Conservation (phyloP, 2,888 invertebrate species). For the Cheilosia variabilis region DNA sequence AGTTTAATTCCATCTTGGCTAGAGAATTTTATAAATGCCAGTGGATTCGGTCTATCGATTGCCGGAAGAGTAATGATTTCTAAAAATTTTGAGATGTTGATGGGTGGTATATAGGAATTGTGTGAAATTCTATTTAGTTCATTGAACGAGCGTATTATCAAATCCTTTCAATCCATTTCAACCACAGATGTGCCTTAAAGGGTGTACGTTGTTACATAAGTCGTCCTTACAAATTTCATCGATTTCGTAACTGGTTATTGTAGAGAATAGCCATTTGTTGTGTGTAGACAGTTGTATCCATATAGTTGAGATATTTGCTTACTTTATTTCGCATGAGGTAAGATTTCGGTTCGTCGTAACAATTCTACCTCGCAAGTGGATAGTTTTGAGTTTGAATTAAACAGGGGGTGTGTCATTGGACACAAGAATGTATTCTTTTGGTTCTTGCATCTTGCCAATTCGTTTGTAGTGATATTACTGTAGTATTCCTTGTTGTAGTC, state of each 20-base stretch:
- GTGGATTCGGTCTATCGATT: too few species aligned
- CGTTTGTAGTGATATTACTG: constrained; percentile 5
- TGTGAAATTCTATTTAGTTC: too few species aligned
- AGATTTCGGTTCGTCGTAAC: neutral
- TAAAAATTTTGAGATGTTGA: too few species aligned
- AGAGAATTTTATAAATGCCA: too few species aligned
- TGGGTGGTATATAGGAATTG: too few species aligned
- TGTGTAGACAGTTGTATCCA: too few species aligned
- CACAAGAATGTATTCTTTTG: constrained; percentile 16
- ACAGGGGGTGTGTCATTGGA: constrained; percentile 24
- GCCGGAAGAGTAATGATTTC: too few species aligned
- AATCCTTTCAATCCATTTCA: neutral
- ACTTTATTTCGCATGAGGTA: neutral
- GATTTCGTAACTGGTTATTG: neutral
- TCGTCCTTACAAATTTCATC: neutral
- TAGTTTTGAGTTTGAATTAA: constrained; percentile 17
- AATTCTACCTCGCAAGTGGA: neutral
- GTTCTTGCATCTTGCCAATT: constrained; percentile 8
- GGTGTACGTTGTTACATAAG: neutral
- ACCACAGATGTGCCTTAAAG: neutral
- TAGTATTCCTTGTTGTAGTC: constrained; percentile 15
- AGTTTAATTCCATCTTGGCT: too few species aligned
- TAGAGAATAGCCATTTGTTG: neutral
- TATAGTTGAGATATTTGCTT: too few species aligned
- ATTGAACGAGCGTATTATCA: neutral